Base-by-base conservation (phyloP, 2,113 vertebrate genomes). In the Pterocles gutturalis region DNA sequence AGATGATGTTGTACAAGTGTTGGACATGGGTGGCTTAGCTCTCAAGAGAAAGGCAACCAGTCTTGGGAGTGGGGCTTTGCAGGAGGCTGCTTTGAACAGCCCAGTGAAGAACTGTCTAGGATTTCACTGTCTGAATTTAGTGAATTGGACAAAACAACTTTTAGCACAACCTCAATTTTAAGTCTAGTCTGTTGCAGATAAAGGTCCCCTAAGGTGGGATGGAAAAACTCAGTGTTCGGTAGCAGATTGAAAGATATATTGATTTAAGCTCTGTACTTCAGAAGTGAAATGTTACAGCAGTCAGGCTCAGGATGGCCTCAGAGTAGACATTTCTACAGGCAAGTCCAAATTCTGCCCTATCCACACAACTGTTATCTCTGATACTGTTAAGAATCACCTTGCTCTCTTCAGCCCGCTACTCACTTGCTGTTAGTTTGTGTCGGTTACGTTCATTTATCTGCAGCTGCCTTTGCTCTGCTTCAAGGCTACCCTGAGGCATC, bases 401-500 rank as follows among this genome's bases (percentile, higher is more conserved):
- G 83, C 24, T 90, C 17, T 83, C 79, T 92, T 79, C 75, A 91
- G 87, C 55, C 53, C 46, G 17, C 45, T 1, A 14, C 46, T 90
- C 53, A 17, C n/a, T 28, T 57, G 7, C n/a, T 84, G 1, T 69
- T 91, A 57, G 70, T 80, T 97, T 95, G 58, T 94, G 65, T 95
- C 88, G 66, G 33, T 94, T 97, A 57, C 31, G 53, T 89, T 96
- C 84, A 70, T 92, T 97, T 96, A 96, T 72, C 75, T 78, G 61
- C 36, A 77, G 51, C 81, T 48, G 53, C 70, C 88, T 96, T 97
- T 91, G 76, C 67, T 89, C 54, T 15, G 72, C 96, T 97, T 96
- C 89, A 89, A 97, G 95, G 90, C 94, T 97, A 83, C 95, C 96
- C 95, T 6, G 72, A 95, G 97, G 98, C 96, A 18, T 62, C 61